phyloP scores from a whole-genome alignment of 2,113 vertebrate species.

The Arothron firmamentum region DNA sequence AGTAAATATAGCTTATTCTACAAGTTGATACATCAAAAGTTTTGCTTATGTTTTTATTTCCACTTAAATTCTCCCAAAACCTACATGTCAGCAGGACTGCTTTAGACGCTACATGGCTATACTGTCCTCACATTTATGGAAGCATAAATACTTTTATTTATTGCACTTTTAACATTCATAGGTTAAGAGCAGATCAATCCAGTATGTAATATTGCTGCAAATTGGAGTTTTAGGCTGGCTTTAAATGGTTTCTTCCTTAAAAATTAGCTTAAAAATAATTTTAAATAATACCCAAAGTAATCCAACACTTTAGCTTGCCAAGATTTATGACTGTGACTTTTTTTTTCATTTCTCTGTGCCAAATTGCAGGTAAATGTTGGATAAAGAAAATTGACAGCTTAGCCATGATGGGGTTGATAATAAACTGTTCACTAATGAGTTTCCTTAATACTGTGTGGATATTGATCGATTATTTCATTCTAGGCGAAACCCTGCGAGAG shows the following conservation, averaged over 20 bases:
- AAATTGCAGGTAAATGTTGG: not conserved
- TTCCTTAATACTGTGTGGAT: not conserved
- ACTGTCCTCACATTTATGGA: not conserved
- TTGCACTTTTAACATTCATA: slow-evolving; percentile 34
- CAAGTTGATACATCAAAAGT: no score
- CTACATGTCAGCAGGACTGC: no score
- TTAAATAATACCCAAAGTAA: slow-evolving; percentile 8
- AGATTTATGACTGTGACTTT: no score
- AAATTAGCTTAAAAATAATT: slow-evolving; percentile 6
- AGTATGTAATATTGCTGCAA: slow-evolving; percentile 28
- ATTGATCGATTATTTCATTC: slow-evolving; percentile 55
- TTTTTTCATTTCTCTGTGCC: no score
- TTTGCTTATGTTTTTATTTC: no score
- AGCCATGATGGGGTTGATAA: not conserved
- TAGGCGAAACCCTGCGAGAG: slow-evolving; percentile 30
- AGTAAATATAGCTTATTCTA: no score
- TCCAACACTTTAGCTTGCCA: not conserved
- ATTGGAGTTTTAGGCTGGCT: slow-evolving; percentile 16
- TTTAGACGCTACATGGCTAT: not conserved
- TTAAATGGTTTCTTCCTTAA: slow-evolving; percentile 19
- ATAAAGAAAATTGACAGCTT: not conserved
- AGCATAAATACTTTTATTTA: not conserved
- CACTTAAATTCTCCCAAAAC: no score
- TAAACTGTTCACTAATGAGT: not conserved
- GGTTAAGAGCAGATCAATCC: slow-evolving; percentile 25